Evolutionary conservation across 2,888 invertebrate genomes (phyloP).

Genomic region (Calameuta idolon): DNA sequence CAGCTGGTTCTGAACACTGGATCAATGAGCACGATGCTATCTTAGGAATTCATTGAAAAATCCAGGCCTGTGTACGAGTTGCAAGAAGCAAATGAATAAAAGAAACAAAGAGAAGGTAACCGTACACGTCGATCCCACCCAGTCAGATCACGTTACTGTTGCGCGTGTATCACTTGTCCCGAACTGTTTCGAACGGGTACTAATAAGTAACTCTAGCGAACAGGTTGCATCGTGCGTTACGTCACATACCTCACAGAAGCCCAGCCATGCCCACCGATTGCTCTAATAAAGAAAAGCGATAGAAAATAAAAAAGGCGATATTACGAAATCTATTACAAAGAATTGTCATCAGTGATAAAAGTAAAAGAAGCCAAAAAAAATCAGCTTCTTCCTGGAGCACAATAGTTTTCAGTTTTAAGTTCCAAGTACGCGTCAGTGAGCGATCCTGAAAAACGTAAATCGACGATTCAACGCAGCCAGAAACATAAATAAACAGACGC

Average conservation of each 20-base stretch:
- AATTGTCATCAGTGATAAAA: not conserved
- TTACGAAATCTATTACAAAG: not conserved
- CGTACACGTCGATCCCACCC: not conserved
- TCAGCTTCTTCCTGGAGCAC: too few relatives aligned
- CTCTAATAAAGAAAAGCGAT: not conserved
- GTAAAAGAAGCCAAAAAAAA: not conserved
- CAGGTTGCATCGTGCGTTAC: not conserved
- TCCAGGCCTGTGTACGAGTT: not conserved
- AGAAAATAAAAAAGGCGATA: not conserved
- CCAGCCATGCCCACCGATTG: not conserved
- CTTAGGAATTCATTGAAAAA: not conserved
- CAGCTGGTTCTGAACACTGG: not conserved
- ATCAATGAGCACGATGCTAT: not conserved
- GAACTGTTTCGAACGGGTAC: not conserved
- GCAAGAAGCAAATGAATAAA: not conserved
- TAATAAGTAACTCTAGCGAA: not conserved
- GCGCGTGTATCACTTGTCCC: not conserved
- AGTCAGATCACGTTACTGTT: not conserved
- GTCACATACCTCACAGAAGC: not conserved
- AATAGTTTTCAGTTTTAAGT: too few relatives aligned
- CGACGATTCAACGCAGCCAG: not conserved
- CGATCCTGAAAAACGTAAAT: not conserved
- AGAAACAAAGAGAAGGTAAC: not conserved
- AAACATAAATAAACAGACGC: not conserved
- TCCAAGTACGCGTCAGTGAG: too few relatives aligned